Evolutionary conservation across 2,797 vertebrate genomes (phyloP).

Genomic region (Lindbergichthys nudifrons): DNA sequence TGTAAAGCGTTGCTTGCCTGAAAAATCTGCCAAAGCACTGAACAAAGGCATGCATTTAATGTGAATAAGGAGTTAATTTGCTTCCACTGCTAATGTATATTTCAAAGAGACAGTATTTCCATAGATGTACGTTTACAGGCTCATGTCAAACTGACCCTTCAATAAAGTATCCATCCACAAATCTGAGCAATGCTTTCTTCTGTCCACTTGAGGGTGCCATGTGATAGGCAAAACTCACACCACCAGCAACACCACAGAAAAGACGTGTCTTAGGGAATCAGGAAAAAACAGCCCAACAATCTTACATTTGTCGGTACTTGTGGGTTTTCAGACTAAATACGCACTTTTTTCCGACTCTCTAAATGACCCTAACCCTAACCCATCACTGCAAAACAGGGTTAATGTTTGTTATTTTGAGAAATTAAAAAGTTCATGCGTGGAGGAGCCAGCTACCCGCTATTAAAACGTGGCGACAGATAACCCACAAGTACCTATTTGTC

Average conservation of each 20-base stretch:
- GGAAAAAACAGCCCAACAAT: not conserved
- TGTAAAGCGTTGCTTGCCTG: slow-evolving; percentile 24
- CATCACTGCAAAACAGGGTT: too few species aligned
- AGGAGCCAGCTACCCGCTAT: too few species aligned
- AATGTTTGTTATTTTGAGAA: too few species aligned
- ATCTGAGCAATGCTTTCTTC: slow-evolving; percentile 31
- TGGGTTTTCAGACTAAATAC: too few species aligned
- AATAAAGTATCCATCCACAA: slow-evolving; percentile 58
- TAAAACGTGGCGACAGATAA: too few species aligned
- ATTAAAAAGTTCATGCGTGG: too few species aligned
- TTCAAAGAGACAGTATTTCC: slow-evolving; percentile 25
- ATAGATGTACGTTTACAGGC: slow-evolving; percentile 38
- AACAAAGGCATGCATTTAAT: slow-evolving; percentile 9
- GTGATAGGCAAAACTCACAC: slow-evolving; percentile 13
- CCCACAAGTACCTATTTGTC: too few species aligned
- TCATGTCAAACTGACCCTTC: slow-evolving; percentile 15
- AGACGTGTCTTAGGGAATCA: not conserved
- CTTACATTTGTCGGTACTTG: too few species aligned
- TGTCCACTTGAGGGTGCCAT: slow-evolving; percentile 72
- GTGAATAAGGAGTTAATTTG: not conserved
- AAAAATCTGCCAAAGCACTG: slow-evolving; percentile 35
- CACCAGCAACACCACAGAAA: rapidly evolving
- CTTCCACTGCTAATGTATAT: slow-evolving; percentile 7
- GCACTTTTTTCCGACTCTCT: too few species aligned
- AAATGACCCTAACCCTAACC: too few species aligned